A percentile compares a stretch with the other conserved stretches of the same genome.
Conservation (phyloP, 2,888 invertebrate genomes). For the Pseudococcus viburni region DNA sequence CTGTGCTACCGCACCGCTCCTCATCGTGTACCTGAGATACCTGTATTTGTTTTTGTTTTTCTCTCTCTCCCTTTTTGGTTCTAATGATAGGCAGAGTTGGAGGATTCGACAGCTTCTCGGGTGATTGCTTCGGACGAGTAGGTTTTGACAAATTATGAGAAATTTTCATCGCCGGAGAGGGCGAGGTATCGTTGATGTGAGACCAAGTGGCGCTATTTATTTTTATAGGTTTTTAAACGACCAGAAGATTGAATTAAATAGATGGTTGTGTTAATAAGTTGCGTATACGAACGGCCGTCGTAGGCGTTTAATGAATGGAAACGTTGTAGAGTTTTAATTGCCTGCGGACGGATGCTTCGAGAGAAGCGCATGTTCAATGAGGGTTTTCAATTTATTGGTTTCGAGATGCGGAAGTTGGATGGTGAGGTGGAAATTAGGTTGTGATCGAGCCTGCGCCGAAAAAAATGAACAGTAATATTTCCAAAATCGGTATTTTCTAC, state of each 20-base stretch:
- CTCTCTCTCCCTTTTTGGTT: not conserved
- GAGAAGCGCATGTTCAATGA: not conserved
- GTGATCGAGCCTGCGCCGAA: no score
- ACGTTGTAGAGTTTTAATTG: slow-evolving; percentile 20
- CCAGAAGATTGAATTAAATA: slow-evolving; percentile 53
- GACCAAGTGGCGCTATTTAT: slow-evolving; percentile 46
- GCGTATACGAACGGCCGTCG: not conserved
- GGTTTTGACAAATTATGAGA: slow-evolving; percentile 38
- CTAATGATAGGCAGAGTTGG: not conserved
- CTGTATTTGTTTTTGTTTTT: slow-evolving; percentile 1
- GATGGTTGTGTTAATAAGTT: slow-evolving; percentile 51
- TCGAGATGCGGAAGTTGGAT: not conserved
- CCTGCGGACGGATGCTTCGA: not conserved
- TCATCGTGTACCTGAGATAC: not conserved
- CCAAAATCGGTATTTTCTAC: no score
- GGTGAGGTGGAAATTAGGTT: not conserved
- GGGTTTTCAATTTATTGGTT: not conserved
- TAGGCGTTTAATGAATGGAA: slow-evolving; percentile 41
- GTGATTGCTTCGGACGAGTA: slow-evolving; percentile 8
- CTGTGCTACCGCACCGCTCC: not conserved
- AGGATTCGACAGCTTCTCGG: not conserved
- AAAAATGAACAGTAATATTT: no score
- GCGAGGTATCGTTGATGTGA: not conserved
- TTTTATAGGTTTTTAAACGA: slow-evolving; percentile 53
- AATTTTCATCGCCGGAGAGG: slow-evolving; percentile 2